These are phyloP conservation scores for Stomatorhinus walkeri DNA, from an alignment of 2,797 vertebrate genomes.

Conservation along the genomic window DNA sequence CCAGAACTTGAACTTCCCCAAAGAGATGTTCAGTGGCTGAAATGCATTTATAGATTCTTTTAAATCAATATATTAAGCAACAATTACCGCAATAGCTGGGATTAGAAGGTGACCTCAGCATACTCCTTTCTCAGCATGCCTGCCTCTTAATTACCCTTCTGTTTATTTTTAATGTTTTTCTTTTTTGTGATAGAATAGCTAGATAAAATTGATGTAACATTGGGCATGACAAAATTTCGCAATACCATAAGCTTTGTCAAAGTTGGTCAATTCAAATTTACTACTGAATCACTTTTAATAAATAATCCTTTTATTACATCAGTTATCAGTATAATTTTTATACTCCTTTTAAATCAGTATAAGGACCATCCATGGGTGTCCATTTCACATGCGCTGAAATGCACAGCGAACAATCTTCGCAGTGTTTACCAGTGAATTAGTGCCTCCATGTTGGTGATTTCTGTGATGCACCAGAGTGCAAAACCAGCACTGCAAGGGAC, in stretches of 20 bases:
- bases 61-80: neutral
- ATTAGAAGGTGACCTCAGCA: neutral
- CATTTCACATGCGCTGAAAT: neutral
- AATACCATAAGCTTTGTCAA: neutral
- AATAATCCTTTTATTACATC: neutral
- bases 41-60: neutral
- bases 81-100: neutral
- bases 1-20: neutral
- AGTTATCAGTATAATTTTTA: neutral
- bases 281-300: neutral
- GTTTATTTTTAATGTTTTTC: neutral
- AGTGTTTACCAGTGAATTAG: neutral
- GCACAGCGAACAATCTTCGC: neutral
- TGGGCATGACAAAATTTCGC: neutral
- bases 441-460: neutral
- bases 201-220: neutral
- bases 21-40: neutral
- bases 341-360: neutral
- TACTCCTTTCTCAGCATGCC: neutral
- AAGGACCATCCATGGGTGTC: neutral
- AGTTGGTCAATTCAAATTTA: neutral
- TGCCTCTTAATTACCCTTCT: neutral
- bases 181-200: neutral
- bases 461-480: neutral
- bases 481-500: slow-evolving; percentile 8